Percentiles rank a stretch among this genome's conserved stretches.
Evolutionary conservation across 2,888 invertebrate species (phyloP).

Genomic region (Eupithecia centaureata): DNA sequence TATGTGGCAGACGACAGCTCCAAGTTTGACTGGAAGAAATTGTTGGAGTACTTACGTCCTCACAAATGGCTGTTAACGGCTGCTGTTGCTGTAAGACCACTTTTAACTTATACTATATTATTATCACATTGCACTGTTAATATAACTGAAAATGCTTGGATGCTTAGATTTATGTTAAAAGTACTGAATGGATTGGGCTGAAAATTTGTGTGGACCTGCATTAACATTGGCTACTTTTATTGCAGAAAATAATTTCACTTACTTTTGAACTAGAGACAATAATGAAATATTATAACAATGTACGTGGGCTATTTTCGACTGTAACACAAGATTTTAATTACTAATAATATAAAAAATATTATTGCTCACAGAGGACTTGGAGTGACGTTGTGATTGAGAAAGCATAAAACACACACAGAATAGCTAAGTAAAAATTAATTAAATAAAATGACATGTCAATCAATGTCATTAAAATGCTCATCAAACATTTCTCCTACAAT

Average conservation of each 20-base stretch:
- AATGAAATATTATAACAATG: too few relatives aligned
- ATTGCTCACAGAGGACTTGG: too few relatives aligned
- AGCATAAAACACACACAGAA: too few relatives aligned
- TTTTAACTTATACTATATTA: background rate
- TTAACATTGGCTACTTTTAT: background rate
- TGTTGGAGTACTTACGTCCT: constrained; percentile 89
- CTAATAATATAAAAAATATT: too few relatives aligned
- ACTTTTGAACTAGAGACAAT: too few relatives aligned
- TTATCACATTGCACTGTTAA: background rate
- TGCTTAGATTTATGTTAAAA: background rate
- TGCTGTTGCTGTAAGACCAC: constrained; percentile 90
- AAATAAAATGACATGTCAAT: background rate
- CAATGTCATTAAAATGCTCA: background rate
- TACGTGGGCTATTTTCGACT: too few relatives aligned
- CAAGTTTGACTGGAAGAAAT: constrained; percentile 90
- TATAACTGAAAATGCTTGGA: background rate
- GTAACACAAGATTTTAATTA: too few relatives aligned
- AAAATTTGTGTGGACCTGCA: background rate
- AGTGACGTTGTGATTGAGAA: too few relatives aligned
- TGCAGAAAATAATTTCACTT: too few relatives aligned
- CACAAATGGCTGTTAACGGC: constrained; percentile 90
- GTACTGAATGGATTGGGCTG: background rate
- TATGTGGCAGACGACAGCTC: constrained; percentile 78
- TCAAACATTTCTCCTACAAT: background rate
- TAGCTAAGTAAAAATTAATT: background rate